Conservation (phyloP, 2,113 vertebrate genomes). For the Excalfactoria chinensis region DNA sequence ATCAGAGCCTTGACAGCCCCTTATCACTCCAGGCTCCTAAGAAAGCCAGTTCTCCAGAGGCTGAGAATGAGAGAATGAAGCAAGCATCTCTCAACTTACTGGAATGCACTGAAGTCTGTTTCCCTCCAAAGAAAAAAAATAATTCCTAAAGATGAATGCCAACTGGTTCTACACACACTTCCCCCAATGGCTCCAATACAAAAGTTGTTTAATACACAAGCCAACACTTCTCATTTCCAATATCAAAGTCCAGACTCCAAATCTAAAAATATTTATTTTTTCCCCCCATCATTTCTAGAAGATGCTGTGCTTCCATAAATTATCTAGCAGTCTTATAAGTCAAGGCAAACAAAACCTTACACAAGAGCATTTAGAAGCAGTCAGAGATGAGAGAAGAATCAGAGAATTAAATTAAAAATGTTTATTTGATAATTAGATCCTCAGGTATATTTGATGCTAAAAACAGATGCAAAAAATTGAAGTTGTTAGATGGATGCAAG, state of each 20-base stretch:
- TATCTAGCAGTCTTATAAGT: not conserved
- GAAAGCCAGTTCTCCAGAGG: not conserved
- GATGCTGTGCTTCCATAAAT: not conserved
- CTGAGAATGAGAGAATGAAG: not conserved
- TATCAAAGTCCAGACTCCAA: not conserved
- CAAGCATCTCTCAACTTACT: not conserved
- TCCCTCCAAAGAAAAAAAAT: not conserved
- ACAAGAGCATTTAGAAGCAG: not conserved
- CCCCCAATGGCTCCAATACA: not conserved
- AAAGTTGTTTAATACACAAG: not conserved
- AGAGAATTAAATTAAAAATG: not conserved
- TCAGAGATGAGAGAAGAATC: not conserved
- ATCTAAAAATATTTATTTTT: not conserved
- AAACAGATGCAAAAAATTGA: not conserved
- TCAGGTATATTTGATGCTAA: not conserved
- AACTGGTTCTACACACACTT: not conserved
- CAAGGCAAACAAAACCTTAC: not conserved
- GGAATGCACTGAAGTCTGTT: not conserved
- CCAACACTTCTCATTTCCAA: not conserved
- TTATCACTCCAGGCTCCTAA: not conserved
- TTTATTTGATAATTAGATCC: not conserved
- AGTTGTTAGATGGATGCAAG: not conserved
- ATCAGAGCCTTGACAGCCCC: not conserved
- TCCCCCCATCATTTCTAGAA: not conserved
- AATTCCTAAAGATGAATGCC: fast-evolving